Percentiles rank a stretch among this genome's conserved stretches.
These are phyloP conservation scores for Plumapathes pennacea DNA, from an alignment of 92 coral and sea anemone species.

Conservation along the genomic window DNA sequence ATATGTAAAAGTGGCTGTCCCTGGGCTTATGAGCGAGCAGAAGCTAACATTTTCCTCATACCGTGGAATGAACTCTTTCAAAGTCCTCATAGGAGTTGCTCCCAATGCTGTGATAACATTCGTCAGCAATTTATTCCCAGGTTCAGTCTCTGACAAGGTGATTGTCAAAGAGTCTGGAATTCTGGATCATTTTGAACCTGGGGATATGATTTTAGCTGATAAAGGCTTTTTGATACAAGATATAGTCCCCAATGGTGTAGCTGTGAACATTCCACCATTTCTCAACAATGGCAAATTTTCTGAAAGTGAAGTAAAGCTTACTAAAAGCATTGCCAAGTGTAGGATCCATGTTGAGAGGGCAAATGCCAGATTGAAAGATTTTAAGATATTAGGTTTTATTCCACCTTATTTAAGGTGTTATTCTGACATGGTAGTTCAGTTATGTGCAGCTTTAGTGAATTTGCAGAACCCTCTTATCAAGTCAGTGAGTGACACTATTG, in stretches of 20 bases:
- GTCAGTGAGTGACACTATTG: constrained; percentile 25
- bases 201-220: constrained; percentile 46
- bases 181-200: constrained; percentile 16
- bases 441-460: constrained; percentile 65
- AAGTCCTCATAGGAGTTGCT: constrained; percentile 34
- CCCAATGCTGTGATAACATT: constrained; percentile 43
- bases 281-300: constrained; percentile 51
- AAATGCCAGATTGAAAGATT: constrained; percentile 58
- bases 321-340: constrained; percentile 48
- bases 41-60: constrained; percentile 36
- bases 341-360: constrained; percentile 66
- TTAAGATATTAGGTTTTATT: constrained; percentile 43
- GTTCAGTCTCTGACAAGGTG: constrained; percentile 50
- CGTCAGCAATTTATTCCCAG: constrained; percentile 39
- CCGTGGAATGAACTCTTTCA: constrained; percentile 51
- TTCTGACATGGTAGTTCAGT: constrained; percentile 41
- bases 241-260: constrained; percentile 39
- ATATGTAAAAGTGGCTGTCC: constrained; percentile 27
- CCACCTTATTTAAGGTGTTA: constrained; percentile 43
- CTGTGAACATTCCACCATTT: constrained; percentile 59
- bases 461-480: constrained; percentile 18
- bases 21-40: constrained; percentile 26
- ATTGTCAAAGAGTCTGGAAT: constrained; percentile 46
- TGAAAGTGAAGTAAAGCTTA: constrained; percentile 45
- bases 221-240: constrained; percentile 46